These are phyloP conservation scores for Chrysolina haemoptera DNA, from an alignment of 2,888 invertebrate species.

Conservation along the genomic window DNA sequence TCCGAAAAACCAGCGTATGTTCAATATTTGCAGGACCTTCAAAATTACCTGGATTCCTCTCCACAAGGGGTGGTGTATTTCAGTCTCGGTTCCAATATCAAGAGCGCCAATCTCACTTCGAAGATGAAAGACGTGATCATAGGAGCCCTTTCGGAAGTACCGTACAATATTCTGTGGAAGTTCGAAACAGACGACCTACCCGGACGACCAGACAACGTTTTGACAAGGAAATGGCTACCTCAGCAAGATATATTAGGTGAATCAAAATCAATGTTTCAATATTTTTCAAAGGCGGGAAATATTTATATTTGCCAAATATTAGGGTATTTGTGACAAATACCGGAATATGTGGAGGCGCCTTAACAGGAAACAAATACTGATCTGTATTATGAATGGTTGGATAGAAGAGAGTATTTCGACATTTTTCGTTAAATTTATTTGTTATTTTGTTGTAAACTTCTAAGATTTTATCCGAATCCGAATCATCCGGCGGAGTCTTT, in stretches of 20 bases:
- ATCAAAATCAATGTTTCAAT: neutral
- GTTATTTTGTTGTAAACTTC: no score
- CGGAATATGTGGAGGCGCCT: no score
- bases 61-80: constrained; percentile 66
- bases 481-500: no score
- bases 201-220: constrained; percentile 65
- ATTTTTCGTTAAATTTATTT: no score
- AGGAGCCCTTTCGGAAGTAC: constrained; percentile 64
- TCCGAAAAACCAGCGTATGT: neutral
- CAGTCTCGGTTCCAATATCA: constrained; percentile 68
- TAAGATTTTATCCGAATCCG: no score
- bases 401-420: no score
- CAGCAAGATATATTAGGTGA: constrained; percentile 69
- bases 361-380: no score
- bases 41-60: constrained; percentile 62
- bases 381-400: no score
- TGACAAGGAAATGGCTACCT: constrained; percentile 69
- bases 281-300: no score
- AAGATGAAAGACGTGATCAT: constrained; percentile 61
- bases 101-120: constrained; percentile 63
- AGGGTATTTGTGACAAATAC: no score
- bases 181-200: constrained; percentile 63
- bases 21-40: constrained; percentile 60
- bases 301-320: no score
- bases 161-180: constrained; percentile 69